These are phyloP conservation scores for Andrena minutula DNA, from an alignment of 2,888 invertebrate species.

Conservation along the genomic window DNA sequence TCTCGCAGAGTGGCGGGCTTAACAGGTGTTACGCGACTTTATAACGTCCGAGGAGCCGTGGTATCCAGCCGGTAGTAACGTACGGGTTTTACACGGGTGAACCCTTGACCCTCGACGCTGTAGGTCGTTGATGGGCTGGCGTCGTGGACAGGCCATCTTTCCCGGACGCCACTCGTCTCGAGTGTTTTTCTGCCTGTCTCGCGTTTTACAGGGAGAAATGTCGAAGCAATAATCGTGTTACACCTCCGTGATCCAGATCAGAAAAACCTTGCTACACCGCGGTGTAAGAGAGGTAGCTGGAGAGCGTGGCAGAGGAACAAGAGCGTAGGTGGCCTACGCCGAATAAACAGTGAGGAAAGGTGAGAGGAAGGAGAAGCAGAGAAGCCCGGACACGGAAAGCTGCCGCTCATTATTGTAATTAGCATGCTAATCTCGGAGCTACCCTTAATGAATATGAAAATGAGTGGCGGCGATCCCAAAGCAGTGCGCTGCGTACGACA, in stretches of 20 bases:
- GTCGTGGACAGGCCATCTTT: conserved; percentile 27
- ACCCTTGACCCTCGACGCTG: conserved; percentile 73
- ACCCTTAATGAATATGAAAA: conserved; percentile 73
- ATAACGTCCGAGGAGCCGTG: conserved; percentile 63
- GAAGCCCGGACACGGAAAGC: conserved; percentile 36
- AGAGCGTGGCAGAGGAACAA: background rate
- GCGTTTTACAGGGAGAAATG: background rate
- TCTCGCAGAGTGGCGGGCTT: conserved; percentile 47
- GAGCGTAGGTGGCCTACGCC: conserved; percentile 15
- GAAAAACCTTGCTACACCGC: background rate
- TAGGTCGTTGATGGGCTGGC: conserved; percentile 70
- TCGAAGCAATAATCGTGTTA: background rate
- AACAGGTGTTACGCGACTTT: conserved; percentile 74
- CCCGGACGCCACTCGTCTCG: conserved; percentile 2
- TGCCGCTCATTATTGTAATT: conserved; percentile 78
- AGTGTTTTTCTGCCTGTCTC: background rate
- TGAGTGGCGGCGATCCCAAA: conserved; percentile 63
- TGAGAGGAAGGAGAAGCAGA: background rate
- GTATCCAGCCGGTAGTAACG: conserved; percentile 78
- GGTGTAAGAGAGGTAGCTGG: conserved; percentile 5
- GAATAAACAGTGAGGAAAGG: conserved; percentile 2
- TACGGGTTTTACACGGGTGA: conserved; percentile 79
- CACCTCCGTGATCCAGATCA: background rate
- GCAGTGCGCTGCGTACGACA: conserved; percentile 38
- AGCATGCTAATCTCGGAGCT: conserved; percentile 76